A percentile compares a stretch with the other conserved stretches of the same genome.
phyloP scores from a whole-genome alignment of 1,140 invertebrate species.

The Brachionus angularis region DNA sequence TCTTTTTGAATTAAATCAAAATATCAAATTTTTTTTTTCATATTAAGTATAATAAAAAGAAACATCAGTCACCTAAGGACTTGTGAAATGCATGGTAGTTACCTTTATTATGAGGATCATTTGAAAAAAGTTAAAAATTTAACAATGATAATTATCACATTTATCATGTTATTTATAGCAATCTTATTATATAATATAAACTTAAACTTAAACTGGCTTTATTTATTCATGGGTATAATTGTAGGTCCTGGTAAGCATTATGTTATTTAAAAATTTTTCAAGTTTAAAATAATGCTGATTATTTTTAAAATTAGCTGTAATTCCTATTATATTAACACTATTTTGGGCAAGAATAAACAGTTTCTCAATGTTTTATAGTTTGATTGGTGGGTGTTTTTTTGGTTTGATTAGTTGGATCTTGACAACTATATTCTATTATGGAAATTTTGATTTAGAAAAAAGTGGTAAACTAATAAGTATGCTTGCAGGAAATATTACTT shows the following conservation, averaged over 20 bases:
- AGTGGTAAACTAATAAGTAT: slow-evolving; percentile 50
- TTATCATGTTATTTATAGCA: slow-evolving; percentile 54
- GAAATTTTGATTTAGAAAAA: slow-evolving; percentile 49
- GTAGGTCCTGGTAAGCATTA: slow-evolving; percentile 50
- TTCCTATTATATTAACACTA: slow-evolving; percentile 56
- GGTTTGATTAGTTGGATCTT: slow-evolving; percentile 55
- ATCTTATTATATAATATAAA: slow-evolving; percentile 49
- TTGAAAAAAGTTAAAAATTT: slow-evolving; percentile 54
- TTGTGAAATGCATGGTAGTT: slow-evolving; percentile 54
- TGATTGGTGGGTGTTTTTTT: slow-evolving; percentile 51
- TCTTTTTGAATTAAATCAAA: background rate
- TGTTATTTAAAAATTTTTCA: background rate
- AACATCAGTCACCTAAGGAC: slow-evolving; percentile 51
- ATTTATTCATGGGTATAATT: slow-evolving; percentile 58
- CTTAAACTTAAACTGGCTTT: slow-evolving; percentile 56
- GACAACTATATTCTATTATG: slow-evolving; percentile 50
- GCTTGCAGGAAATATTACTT: slow-evolving; percentile 56
- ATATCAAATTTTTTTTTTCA: background rate
- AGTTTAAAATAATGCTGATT: background rate
- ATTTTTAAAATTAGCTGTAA: slow-evolving; percentile 48
- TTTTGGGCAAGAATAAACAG: slow-evolving; percentile 56
- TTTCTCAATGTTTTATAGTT: slow-evolving; percentile 53
- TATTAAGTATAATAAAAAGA: slow-evolving; percentile 45
- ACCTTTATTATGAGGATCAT: slow-evolving; percentile 54
- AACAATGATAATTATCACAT: slow-evolving; percentile 52